phyloP scores from a whole-genome alignment of 2,113 vertebrate genomes.

The Zosterops pallidus region DNA sequence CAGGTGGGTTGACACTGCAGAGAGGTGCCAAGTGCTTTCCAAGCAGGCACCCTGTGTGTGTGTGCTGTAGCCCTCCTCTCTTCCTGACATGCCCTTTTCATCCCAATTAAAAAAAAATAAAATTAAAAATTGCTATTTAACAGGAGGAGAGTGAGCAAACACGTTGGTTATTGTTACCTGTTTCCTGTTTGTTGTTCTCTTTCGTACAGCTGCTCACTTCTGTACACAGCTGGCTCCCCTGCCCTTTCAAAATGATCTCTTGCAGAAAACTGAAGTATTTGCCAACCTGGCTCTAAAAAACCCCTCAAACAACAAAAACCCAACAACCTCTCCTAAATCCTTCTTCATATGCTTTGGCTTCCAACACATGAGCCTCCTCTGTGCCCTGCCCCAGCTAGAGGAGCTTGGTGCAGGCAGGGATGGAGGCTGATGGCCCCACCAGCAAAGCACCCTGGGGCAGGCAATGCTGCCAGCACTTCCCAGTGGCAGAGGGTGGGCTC shows the following conservation, averaged over 20 bases:
- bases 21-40: rapidly evolving
- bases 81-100: neutral
- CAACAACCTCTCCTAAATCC: neutral
- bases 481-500: neutral
- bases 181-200: slow-evolving; percentile 52
- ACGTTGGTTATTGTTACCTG: slow-evolving; percentile 51
- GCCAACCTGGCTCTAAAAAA: neutral
- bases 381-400: neutral
- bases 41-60: rapidly evolving
- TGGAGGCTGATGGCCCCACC: neutral
- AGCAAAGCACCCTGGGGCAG: neutral
- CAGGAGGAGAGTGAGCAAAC: neutral
- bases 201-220: slow-evolving; percentile 29
- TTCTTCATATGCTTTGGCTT: neutral
- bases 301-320: neutral
- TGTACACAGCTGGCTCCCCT: slow-evolving; percentile 58
- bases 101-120: neutral
- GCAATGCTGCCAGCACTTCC: neutral
- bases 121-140: neutral
- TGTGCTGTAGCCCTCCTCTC: rapidly evolving
- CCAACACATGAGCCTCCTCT: neutral
- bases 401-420: neutral
- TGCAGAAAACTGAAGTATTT: slow-evolving; percentile 26
- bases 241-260: slow-evolving; percentile 21
- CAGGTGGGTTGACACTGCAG: rapidly evolving